These are phyloP conservation scores for Bellardia bayeri DNA, from an alignment of 2,888 invertebrate species.

Conservation along the genomic window DNA sequence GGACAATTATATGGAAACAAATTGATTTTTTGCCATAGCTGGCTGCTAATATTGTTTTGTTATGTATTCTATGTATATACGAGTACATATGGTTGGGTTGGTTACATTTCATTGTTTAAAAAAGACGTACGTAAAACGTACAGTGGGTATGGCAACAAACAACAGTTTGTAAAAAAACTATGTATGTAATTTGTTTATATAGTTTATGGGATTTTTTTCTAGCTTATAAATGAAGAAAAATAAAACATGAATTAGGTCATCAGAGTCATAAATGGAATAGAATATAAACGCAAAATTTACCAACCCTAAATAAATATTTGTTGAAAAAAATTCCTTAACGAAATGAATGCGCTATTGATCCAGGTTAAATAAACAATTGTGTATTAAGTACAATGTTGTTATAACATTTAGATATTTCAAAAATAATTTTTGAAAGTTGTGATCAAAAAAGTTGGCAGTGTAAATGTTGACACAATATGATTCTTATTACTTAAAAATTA, in stretches of 20 bases:
- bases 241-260: constrained; percentile 30
- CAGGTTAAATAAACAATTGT: too few relatives aligned
- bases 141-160: constrained; percentile 42
- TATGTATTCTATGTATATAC: constrained; percentile 7
- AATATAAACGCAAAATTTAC: not conserved
- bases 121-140: not conserved
- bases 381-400: too few relatives aligned
- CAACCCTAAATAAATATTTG: too few relatives aligned
- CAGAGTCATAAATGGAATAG: not conserved
- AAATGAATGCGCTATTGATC: too few relatives aligned
- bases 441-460: too few relatives aligned
- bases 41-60: constrained; percentile 23
- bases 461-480: too few relatives aligned
- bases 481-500: too few relatives aligned
- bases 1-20: constrained; percentile 26
- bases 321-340: not conserved
- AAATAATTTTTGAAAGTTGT: too few relatives aligned
- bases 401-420: too few relatives aligned
- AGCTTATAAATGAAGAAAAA: not conserved
- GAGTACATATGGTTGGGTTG: not conserved
- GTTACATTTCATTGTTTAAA: constrained; percentile 4
- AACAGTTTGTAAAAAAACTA: constrained; percentile 16
- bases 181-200: constrained; percentile 13
- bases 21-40: constrained; percentile 40
- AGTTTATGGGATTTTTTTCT: constrained; percentile 20